Evolutionary conservation across 2,888 invertebrate genomes (phyloP), one percentile per base, ranked within the genome.

Genomic region (Apodemia zela): DNA sequence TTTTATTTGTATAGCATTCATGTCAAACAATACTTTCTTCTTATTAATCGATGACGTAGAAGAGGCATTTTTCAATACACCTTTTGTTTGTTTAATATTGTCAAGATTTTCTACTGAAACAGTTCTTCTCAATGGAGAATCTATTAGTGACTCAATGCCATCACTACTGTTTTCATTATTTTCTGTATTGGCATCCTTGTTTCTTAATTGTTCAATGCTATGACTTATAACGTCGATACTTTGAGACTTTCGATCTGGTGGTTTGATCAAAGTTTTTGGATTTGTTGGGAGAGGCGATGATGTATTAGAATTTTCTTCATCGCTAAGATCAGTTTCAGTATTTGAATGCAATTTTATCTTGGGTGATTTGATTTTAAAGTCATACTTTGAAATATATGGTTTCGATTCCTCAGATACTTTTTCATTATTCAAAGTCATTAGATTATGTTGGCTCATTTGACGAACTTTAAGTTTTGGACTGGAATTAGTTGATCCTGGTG

Each of bases 21-120:
- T 87, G 81, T 94, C 93, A 72, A 94, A 94, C 59, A 94, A 73
- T 8, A 94, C 94, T 81, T 93, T 94, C 77, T 94, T 94, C 72
- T 94, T 94, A 29, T 92, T 87, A 33, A 93, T 75, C 57, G 93
- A 93, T 47, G 91, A 92, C 25, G 84, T 85, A 0, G 93, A 93
- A 3, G 93, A 89, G 59, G 88, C 92, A 74, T 88, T 91, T 82
- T 94, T 94, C 45, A 94, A 75, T 38, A 93, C 94, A 61, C 94
- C 89, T 79, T 93, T 94, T 59, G 92, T 87, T 74, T 82, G 84
- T 70, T 84, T 84, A 10, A 70, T 68, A 62, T 65, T 75, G 67
- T 69, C 73, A 63, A 78, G 68, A 65, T 79, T 82, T 58, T 86
- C 82, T 69, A 78, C 80, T 3, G 84, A 80, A 33, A 74, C 67